Conservation (phyloP, 2,797 vertebrate genomes). For the Eurystomus glaucurus region DNA sequence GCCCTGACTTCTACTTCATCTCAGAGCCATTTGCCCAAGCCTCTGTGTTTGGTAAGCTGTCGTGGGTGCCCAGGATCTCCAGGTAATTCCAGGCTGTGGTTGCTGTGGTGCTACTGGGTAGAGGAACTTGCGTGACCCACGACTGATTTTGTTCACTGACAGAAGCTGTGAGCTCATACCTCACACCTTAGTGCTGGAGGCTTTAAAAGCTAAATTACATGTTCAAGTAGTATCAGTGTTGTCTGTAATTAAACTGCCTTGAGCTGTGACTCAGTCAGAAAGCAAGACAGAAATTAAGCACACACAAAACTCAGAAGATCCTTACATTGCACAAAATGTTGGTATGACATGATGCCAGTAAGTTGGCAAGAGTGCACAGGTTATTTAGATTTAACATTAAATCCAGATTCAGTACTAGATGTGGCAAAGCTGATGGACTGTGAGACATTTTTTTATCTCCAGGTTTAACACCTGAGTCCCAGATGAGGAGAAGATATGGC, state of each 20-base stretch:
- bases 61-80: background rate
- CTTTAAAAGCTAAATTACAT: background rate
- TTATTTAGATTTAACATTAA: background rate
- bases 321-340: background rate
- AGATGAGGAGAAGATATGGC: background rate
- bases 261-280: background rate
- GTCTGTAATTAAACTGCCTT: background rate
- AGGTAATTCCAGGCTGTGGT: background rate
- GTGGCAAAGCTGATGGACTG: background rate
- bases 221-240: background rate
- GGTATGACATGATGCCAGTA: accelerated
- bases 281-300: background rate
- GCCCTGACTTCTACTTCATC: background rate
- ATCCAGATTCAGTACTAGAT: background rate
- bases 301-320: background rate
- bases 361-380: background rate
- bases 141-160: background rate
- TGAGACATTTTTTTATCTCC: accelerated
- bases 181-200: background rate
- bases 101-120: background rate
- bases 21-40: background rate
- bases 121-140: background rate
- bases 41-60: background rate
- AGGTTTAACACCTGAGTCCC: accelerated
- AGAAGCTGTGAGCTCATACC: background rate